A percentile compares a stretch with the other conserved stretches of the same genome.
Evolutionary conservation across 2,797 vertebrate genomes (phyloP).

Genomic region (Decapterus maruadsi): DNA sequence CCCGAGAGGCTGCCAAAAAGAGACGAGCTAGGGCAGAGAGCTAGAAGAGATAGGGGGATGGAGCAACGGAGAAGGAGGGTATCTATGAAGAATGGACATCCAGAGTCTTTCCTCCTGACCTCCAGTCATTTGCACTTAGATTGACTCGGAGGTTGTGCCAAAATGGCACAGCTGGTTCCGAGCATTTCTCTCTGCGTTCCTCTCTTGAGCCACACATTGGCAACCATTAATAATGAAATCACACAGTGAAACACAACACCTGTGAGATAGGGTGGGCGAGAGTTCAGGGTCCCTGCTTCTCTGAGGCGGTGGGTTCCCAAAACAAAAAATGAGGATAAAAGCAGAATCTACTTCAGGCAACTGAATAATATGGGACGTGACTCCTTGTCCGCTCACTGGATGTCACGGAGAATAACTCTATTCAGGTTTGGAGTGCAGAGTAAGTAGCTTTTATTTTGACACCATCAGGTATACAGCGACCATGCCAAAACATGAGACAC

Average conservation of each 20-base stretch:
- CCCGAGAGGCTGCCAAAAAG: slow-evolving; percentile 85
- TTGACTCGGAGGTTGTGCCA: slow-evolving; percentile 82
- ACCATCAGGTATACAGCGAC: slow-evolving; percentile 63
- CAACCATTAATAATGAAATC: slow-evolving; percentile 80
- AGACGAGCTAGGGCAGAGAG: slow-evolving; percentile 77
- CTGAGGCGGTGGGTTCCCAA: slow-evolving; percentile 55
- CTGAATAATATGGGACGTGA: slow-evolving; percentile 63
- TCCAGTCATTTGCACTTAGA: slow-evolving; percentile 86
- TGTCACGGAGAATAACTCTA: slow-evolving; percentile 67
- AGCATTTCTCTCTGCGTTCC: slow-evolving; percentile 47
- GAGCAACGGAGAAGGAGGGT: slow-evolving; percentile 69
- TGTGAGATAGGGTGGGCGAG: slow-evolving; percentile 61
- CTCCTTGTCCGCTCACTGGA: slow-evolving; percentile 50
- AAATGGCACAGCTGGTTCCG: slow-evolving; percentile 77
- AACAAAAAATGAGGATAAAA: slow-evolving; percentile 73
- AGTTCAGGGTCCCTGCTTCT: slow-evolving; percentile 70
- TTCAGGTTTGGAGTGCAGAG: slow-evolving; percentile 62
- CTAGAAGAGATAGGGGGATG: slow-evolving; percentile 70
- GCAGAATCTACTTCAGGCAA: slow-evolving; percentile 56
- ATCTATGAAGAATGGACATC: slow-evolving; percentile 78
- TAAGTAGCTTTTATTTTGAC: slow-evolving; percentile 73
- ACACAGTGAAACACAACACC: slow-evolving; percentile 70
- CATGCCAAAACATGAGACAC: slow-evolving; percentile 45
- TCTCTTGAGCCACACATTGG: slow-evolving; percentile 65
- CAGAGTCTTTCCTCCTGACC: slow-evolving; percentile 76